Evolutionary conservation across 2,888 invertebrate genomes (phyloP), one percentile per base, ranked within the genome.

Genomic region (Psylliodes chrysocephalus): DNA sequence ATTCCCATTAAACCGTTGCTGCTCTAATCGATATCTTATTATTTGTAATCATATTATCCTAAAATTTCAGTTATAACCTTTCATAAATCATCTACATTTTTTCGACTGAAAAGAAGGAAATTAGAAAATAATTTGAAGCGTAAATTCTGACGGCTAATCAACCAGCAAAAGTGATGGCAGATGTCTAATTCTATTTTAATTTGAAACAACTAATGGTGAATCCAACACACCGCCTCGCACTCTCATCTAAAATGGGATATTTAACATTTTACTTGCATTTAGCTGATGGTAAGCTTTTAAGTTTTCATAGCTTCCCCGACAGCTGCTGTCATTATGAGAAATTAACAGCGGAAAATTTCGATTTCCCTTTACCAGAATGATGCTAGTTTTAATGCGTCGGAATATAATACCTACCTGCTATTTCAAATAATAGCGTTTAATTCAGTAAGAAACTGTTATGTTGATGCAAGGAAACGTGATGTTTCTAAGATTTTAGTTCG

Each of bases 291-390:
- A 40, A 56, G 44, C 55, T 42, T 55, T 62, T 51, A 51, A 56
- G 55, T 62, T 56, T 62, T 56, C 49, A 51, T 62, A 15, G 47
- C 28, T 54, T 22, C 18, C 40, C 14, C 49, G 49, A 46, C 57
- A 57, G 57, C 46, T 57, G 54, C 60, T 64, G 64, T 54, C 64
- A 54, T 64, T 64, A 64, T 54, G 49, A 60, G 64, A 49, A 60
- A 60, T 60, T 60, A 64, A 53, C 18, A 53, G 60, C 38, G 53
- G 54, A 60, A 60, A 60, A 60, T 60, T 53, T 33, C 35, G 60
- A 53, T 53, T 49, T 44, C 15, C 42, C 18, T 42, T 46, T 42
- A 18, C 33, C 35, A 7, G 28, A 46, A 56, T 33, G 33, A 46
- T 35, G 57, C 56, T 56, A 56, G 56, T 56, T 56, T 56, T 56